Evolutionary conservation across 2,113 vertebrate species (phyloP), one percentile per base, ranked within the genome.

Genomic region (Cyprinus carpio): DNA sequence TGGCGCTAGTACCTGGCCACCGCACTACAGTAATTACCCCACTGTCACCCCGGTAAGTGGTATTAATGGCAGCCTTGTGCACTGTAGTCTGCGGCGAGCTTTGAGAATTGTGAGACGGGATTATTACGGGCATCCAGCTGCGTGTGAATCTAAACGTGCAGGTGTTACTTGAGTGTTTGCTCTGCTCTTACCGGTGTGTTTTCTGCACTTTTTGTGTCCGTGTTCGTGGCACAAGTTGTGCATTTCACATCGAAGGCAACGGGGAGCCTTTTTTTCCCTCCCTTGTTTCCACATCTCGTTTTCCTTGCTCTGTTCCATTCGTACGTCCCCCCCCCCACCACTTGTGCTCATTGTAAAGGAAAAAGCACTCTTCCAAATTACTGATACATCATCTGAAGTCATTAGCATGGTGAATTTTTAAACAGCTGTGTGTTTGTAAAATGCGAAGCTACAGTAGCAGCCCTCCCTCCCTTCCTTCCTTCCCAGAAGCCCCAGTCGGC

Each of bases 31-130:
- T 97, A 96, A 97, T 97, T 97, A 96, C 95, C 88, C 94, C 94
- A 95, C 96, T 96, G 96, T 96, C 96, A 96, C 93, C 92, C 93
- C 95, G 95, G 96, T 96, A 96, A 97, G 96, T 97, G 95, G 96
- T 96, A 97, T 96, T 96, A 96, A 97, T 96, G 96, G 96, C 93
- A 93, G 95, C 92, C 93, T 93, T 92, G 94, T 96, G 96, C 95
- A 96, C 96, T 96, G 95, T 94, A 95, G 94, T 95, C 95, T 93
- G 93, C 93, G 89, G 93, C 94, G 94, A 90, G 94, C 93, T 95
- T 87, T 90, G 94, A 95, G 95, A 94, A 94, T 95, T 90, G 87
- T 94, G 93, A 95, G 95, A 96, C 93, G 95, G 95, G 95, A 94
- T 96, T 96, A 95, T 96, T 96, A 95, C 91, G 94, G 91, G 90